Conservation (phyloP, 1,140 invertebrate species). For the Trigoniulus corallinus region DNA sequence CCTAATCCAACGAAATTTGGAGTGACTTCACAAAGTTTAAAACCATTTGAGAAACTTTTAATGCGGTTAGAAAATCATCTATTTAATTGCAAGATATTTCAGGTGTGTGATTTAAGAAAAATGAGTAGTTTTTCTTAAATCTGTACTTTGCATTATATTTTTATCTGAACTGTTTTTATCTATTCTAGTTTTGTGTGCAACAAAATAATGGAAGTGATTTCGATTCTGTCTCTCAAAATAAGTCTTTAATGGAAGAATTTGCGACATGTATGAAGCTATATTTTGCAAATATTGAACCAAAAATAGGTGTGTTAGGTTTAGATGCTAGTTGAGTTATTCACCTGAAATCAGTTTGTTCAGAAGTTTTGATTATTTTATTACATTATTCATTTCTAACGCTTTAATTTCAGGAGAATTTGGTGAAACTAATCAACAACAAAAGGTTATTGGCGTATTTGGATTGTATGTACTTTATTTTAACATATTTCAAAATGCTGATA, state of each 20-base stretch:
- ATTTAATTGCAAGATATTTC: constrained; percentile 43
- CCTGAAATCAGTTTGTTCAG: neutral
- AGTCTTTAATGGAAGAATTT: constrained; percentile 49
- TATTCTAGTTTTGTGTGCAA: constrained; percentile 35
- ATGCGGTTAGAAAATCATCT: constrained; percentile 42
- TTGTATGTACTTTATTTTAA: constrained; percentile 51
- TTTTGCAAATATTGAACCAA: constrained; percentile 41
- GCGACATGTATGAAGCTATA: constrained; percentile 46
- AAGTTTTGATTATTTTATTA: constrained; percentile 1
- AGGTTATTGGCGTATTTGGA: constrained; percentile 51
- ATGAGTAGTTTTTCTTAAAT: neutral
- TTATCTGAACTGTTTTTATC: constrained; percentile 2
- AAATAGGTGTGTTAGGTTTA: constrained; percentile 13
- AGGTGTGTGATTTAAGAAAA: constrained; percentile 24
- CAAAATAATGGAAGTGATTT: constrained; percentile 42
- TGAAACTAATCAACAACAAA: constrained; percentile 32
- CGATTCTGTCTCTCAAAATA: constrained; percentile 40
- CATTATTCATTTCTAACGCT: constrained; percentile 7
- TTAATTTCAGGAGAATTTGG: constrained; percentile 25
- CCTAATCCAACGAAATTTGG: constrained; percentile 46
- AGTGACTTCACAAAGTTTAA: constrained; percentile 35
- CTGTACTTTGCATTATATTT: too few species aligned
- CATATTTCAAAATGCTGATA: constrained; percentile 59
- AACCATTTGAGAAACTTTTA: constrained; percentile 46
- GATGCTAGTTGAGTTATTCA: neutral